Evolutionary conservation across 2,113 vertebrate genomes (phyloP).

Genomic region (Cygnus buccinator): DNA sequence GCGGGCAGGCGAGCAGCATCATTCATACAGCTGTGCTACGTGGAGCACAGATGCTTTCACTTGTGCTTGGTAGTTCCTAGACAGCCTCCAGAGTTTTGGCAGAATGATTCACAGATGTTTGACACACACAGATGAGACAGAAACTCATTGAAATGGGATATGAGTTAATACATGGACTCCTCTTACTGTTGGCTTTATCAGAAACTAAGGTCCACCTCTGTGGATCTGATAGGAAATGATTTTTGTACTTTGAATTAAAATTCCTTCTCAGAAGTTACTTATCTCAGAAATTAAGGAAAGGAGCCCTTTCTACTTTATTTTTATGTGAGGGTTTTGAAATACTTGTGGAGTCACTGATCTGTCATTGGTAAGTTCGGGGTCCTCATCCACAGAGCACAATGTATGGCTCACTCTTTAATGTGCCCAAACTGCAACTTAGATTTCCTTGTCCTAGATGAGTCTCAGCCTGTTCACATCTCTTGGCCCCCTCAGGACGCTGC

Average conservation of each 20-base stretch:
- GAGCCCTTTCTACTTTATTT: not conserved
- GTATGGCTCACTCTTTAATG: accelerated
- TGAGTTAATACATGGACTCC: not conserved
- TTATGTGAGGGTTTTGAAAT: not conserved
- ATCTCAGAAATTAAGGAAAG: not conserved
- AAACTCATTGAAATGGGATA: not conserved
- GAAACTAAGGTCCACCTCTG: not conserved
- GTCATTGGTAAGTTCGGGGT: not conserved
- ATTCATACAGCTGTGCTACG: not conserved
- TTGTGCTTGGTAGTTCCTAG: not conserved
- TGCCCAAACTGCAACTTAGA: not conserved
- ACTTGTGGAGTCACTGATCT: not conserved
- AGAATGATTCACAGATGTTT: not conserved
- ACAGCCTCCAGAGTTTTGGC: not conserved
- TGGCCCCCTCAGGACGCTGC: not conserved
- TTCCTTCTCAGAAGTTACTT: not conserved
- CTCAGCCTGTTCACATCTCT: not conserved
- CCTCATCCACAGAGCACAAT: accelerated
- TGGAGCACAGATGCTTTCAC: not conserved
- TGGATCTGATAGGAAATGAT: not conserved
- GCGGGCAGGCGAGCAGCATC: not conserved
- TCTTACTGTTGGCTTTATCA: not conserved
- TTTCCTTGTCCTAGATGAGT: not conserved
- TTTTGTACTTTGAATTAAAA: not conserved
- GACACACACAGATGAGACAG: not conserved